Evolutionary conservation across 2,797 vertebrate genomes (phyloP), one percentile per base, ranked within the genome.

Genomic region (Apodemus agrarius): DNA sequence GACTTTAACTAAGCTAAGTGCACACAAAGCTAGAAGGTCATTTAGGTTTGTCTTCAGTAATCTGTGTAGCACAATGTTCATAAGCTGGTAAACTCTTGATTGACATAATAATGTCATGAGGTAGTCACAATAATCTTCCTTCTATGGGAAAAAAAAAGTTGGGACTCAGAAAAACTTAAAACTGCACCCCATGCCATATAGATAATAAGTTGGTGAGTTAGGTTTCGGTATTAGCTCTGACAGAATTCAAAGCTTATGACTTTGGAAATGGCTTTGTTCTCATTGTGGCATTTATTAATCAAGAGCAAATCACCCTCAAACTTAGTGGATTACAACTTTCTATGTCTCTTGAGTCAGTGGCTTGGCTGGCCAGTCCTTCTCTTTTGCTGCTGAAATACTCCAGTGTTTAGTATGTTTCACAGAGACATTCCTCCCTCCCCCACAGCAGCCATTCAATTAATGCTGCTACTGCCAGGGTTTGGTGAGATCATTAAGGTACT

Each of bases 291-390:
- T 65, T 40, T 82, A 65, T 90, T 79, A 12, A 5, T 69, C 37
- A 37, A 83, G 96, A 92, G 79, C 8, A 89, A 94, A 74, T 83
- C 54, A 74, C 54, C n/a, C 17, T 74, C 46, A 93, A 93, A 83
- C 1, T 37, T 34, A 78, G 17, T 92, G 57, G 22, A 82, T 85
- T 84, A 72, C 26, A 13, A 88, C 65, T 80, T 90, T 92, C 69
- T 24, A 79, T 86, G 76, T 93, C 52, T 80, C 69, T n/a, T 84
- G 43, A 89, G 54, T 88, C 59, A 37, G 4, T 93, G 63, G n/a
- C 40, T 85, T 94, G n/a, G 19, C 61, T 67, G 10, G 37, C 40
- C 63, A 92, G 40, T 76, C 40, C 17, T 92, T 82, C 81, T 43
- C 1, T 34, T 46, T 75, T n/a, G 57, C 34, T 95, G 21, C 19